phyloP scores from a whole-genome alignment of 2,113 vertebrate species.

The Prinia subflava region DNA sequence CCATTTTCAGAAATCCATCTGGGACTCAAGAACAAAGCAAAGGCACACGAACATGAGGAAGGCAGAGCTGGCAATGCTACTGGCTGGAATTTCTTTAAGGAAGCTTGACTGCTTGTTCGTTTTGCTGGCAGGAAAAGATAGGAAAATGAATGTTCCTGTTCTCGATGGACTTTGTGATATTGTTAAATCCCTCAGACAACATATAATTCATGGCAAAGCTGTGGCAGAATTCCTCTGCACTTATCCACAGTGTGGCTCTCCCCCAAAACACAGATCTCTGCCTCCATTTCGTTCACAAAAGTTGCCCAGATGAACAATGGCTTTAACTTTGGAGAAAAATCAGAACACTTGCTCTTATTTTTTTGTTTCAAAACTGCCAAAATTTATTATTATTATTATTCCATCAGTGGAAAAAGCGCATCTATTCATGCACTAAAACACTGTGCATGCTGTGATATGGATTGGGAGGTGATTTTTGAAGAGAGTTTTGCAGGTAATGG shows the following conservation, averaged over 20 bases:
- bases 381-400: neutral
- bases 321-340: slow-evolving; percentile 21
- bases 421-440: neutral
- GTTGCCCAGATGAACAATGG: slow-evolving; percentile 12
- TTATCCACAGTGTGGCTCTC: slow-evolving; percentile 25
- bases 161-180: slow-evolving; percentile 31
- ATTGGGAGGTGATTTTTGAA: neutral
- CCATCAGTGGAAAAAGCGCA: neutral
- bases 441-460: neutral
- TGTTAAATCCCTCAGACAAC: slow-evolving; percentile 51
- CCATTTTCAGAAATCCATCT: slow-evolving; percentile 53
- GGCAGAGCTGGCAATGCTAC: slow-evolving; percentile 54
- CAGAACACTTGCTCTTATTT: neutral
- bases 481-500: neutral
- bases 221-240: slow-evolving; percentile 42
- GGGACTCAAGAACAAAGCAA: slow-evolving; percentile 51
- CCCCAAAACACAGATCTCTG: slow-evolving; percentile 14
- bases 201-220: slow-evolving; percentile 36
- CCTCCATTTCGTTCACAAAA: neutral
- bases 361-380: neutral
- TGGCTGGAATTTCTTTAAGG: slow-evolving; percentile 64
- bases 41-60: slow-evolving; percentile 5
- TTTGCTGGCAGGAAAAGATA: slow-evolving; percentile 58
- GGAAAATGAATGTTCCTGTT: slow-evolving; percentile 56
- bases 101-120: slow-evolving; percentile 39